Base-by-base conservation (phyloP, 2,113 vertebrate species). In the Tympanuchus pallidicinctus region DNA sequence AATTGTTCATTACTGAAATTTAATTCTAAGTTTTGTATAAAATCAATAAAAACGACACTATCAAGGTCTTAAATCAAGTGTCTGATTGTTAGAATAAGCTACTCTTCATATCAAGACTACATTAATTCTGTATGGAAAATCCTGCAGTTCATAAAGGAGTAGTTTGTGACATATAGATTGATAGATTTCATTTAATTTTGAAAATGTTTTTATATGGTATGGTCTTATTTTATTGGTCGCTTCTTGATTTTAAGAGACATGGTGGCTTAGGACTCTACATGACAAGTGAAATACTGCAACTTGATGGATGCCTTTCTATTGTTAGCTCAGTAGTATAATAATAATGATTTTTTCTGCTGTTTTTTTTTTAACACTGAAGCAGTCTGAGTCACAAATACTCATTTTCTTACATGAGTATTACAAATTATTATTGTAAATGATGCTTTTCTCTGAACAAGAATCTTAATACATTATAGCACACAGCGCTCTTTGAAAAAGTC, bases 31-130 rank as follows among this genome's bases (percentile, higher is more conserved):
- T 71, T 85, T 86, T 81, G 36, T 47, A 71, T 16, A 57, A 80
- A 71, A 60, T 64, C 38, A 77, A 32, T 40, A 74, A 88, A 89
- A 95, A 93, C 89, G 87, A 94, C 93, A 94, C 95, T 94, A 93
- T 88, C 95, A 75, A 71, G 32, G 34, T 30, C 65, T 65, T 52
- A 77, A 65, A 85, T 74, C 20, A 71, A 92, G 56, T 25, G 32
- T 4, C 52, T 38, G 8, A 42, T 52, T 66, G 4, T 30, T 80
- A 63, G 56, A 50, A 43, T 61, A 66, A 90, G 54, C 38, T 59
- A 1, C 38, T 66, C 9, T 65, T 74, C n/a, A 34, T 71, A 34
- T 8, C 18, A 89, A 66, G 11, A 20, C 43, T 10, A 36, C 3
- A 1, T 5, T 20, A 10, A 9, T 82, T 84, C 30, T 45, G 17